A percentile compares a stretch with the other conserved stretches of the same genome.
Evolutionary conservation across 2,797 vertebrate genomes (phyloP).

Genomic region (Darevskia mixta): DNA sequence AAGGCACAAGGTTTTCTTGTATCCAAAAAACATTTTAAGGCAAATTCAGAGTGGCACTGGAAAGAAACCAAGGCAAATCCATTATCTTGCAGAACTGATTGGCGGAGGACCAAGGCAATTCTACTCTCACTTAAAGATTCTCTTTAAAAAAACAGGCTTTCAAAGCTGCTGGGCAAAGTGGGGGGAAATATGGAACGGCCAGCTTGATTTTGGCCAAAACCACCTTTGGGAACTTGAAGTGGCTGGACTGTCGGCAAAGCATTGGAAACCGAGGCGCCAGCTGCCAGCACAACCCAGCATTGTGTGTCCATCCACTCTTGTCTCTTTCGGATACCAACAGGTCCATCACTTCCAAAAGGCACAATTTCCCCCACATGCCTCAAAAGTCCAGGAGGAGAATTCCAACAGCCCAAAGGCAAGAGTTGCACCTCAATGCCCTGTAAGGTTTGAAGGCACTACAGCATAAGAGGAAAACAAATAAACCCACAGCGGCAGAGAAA

Average conservation of each 20-base stretch:
- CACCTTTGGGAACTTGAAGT: background rate
- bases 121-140: background rate
- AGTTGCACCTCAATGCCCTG: background rate
- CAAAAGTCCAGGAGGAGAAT: conserved; percentile 8
- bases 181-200: background rate
- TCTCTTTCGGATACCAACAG: background rate
- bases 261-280: background rate
- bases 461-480: background rate
- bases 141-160: background rate
- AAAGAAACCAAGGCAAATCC: conserved; percentile 26
- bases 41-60: conserved; percentile 32
- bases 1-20: conserved; percentile 33
- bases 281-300: background rate
- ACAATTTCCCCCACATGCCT: conserved; percentile 2
- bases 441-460: conserved; percentile 43
- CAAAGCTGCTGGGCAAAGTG: background rate
- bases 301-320: background rate
- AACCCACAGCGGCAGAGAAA: background rate
- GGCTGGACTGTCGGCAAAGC: background rate
- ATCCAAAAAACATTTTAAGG: conserved; percentile 17
- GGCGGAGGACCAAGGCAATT: background rate
- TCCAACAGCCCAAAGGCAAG: background rate
- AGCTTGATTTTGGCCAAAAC: background rate
- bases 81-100: background rate
- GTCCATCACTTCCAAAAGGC: conserved; percentile 50